phyloP scores from a whole-genome alignment of 64 coral and sea anemone genomes.

The Hydrozoanthus tunicans region DNA sequence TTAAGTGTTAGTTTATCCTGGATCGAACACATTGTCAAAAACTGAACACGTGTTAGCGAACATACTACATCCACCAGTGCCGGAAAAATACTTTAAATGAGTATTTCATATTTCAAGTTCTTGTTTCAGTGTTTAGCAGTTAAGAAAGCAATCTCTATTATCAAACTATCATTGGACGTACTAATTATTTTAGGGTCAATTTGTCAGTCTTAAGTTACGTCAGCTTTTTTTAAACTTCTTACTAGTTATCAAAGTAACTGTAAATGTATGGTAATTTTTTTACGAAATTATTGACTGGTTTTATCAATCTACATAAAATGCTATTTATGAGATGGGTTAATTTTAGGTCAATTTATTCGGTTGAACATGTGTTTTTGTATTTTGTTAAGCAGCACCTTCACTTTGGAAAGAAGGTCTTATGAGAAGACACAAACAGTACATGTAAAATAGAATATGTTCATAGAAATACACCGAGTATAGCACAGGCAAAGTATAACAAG shows the following conservation, averaged over 20 bases:
- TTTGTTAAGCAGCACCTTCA: not conserved
- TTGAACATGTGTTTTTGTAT: not conserved
- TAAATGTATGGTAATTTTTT: not conserved
- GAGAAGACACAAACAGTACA: not conserved
- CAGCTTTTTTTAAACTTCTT: not conserved
- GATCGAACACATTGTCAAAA: too few species aligned
- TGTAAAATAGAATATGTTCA: too few species aligned
- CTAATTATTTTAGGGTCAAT: conserved; percentile 16
- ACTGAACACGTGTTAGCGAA: too few species aligned
- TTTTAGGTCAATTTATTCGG: conserved; percentile 14
- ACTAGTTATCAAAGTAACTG: not conserved
- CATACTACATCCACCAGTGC: too few species aligned
- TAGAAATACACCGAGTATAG: too few species aligned
- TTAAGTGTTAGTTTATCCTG: too few species aligned
- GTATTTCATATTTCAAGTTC: not conserved
- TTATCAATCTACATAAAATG: not conserved
- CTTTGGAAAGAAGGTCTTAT: not conserved
- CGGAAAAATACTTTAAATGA: not conserved
- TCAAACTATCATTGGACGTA: too few species aligned
- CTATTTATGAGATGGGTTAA: not conserved
- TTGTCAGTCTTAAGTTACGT: conserved; percentile 50
- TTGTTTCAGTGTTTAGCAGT: not conserved
- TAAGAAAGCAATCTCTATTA: too few species aligned
- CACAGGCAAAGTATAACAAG: too few species aligned
- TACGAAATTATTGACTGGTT: not conserved